Evolutionary conservation across 2,113 vertebrate genomes (phyloP).

Genomic region (Suricata suricatta): DNA sequence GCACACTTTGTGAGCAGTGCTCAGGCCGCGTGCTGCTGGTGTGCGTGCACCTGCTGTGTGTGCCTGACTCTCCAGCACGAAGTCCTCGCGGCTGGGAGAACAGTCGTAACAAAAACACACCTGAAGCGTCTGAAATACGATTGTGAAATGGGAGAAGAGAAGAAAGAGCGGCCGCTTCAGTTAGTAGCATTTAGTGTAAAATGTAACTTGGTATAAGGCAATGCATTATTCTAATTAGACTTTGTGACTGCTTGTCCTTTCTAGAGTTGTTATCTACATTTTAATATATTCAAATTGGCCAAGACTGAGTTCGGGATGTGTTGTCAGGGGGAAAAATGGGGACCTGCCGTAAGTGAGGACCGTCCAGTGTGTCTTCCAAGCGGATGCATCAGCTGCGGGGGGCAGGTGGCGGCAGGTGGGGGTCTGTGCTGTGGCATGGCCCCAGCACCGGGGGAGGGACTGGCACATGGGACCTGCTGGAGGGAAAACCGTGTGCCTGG

Average conservation of each 20-base stretch:
- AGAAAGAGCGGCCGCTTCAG: background rate
- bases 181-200: background rate
- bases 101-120: background rate
- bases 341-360: background rate
- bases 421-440: background rate
- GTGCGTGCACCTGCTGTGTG: accelerated
- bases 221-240: background rate
- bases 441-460: background rate
- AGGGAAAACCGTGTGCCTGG: accelerated
- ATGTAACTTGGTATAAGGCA: background rate
- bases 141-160: background rate
- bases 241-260: background rate
- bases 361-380: background rate
- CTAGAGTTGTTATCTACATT: background rate
- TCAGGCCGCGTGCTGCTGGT: too few relatives aligned
- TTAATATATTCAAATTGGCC: background rate
- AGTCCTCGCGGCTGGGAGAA: background rate
- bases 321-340: background rate
- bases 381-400: accelerated
- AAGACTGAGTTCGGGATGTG: background rate
- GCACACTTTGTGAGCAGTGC: background rate
- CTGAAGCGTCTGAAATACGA: background rate
- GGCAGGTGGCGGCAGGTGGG: background rate
- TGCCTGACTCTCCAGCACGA: background rate
- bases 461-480: background rate